Percentiles rank a stretch among this genome's conserved stretches.
Evolutionary conservation across 2,888 invertebrate species (phyloP).

Genomic region (Pharmacophagus antenor): DNA sequence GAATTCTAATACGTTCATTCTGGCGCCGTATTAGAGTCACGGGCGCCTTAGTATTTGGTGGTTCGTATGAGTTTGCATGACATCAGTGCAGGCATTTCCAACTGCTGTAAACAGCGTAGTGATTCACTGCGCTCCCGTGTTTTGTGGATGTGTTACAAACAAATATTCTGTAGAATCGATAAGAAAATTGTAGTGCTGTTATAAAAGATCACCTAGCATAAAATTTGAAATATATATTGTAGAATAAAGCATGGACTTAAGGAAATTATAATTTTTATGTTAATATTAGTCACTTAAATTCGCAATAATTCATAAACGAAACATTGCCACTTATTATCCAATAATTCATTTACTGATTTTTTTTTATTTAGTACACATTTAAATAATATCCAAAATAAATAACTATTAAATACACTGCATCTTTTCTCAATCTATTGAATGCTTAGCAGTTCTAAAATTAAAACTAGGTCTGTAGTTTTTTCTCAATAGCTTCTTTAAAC

Average conservation of each 20-base stretch:
- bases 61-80: slow-evolving; percentile 54
- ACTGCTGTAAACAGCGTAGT: slow-evolving; percentile 61
- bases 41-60: slow-evolving; percentile 44
- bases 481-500: slow-evolving; percentile 41
- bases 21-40: slow-evolving; percentile 38
- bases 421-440: slow-evolving; percentile 36
- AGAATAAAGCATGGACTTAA: too few species aligned
- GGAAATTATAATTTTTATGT: not conserved
- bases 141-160: slow-evolving; percentile 13
- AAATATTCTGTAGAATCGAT: not conserved
- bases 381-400: not conserved
- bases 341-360: not conserved
- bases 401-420: slow-evolving; percentile 24
- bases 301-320: not conserved
- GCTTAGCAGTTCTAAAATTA: slow-evolving; percentile 44
- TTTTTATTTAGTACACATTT: not conserved
- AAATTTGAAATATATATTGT: too few species aligned
- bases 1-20: slow-evolving; percentile 47
- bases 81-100: slow-evolving; percentile 67
- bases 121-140: slow-evolving; percentile 56
- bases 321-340: not conserved
- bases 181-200: too few species aligned
- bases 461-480: slow-evolving; percentile 55
- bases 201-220: too few species aligned
- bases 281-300: not conserved